These are phyloP conservation scores for Corythornis cristatus DNA, from an alignment of 2,113 vertebrate genomes.

Conservation along the genomic window DNA sequence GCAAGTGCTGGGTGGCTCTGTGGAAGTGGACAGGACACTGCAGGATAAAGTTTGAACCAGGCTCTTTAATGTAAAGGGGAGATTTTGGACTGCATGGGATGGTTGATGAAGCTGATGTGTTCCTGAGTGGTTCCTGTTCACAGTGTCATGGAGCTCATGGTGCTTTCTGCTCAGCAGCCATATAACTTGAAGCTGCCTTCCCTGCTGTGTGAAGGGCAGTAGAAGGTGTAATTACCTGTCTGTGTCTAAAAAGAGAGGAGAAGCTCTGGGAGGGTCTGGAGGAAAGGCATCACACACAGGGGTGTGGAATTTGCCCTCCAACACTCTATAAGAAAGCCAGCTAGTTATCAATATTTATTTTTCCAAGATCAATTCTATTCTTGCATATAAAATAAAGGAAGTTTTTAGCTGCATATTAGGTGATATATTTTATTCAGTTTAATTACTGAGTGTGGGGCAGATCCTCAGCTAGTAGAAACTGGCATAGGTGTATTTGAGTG, in stretches of 20 bases:
- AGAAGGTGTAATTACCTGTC: neutral
- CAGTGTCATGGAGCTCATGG: neutral
- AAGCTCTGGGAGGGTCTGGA: neutral
- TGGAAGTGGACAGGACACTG: neutral
- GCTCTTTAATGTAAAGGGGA: neutral
- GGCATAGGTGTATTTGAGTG: neutral
- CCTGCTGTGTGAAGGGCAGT: neutral
- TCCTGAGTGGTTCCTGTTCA: neutral
- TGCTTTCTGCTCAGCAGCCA: neutral
- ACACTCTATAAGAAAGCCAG: neutral
- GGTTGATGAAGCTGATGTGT: neutral
- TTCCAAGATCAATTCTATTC: neutral
- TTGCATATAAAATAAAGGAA: neutral
- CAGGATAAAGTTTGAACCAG: neutral
- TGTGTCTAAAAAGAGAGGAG: neutral
- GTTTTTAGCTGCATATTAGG: neutral
- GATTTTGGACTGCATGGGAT: neutral
- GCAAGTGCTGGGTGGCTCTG: neutral
- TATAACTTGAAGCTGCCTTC: neutral
- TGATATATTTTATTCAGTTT: neutral
- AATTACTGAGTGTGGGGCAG: neutral
- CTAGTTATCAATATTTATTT: neutral
- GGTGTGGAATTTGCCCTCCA: neutral
- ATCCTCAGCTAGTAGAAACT: neutral
- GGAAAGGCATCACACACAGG: neutral